Evolutionary conservation across 2,888 invertebrate species (phyloP), one percentile per base, ranked within the genome.

Genomic region (Hermaeophaga mercurialis): DNA sequence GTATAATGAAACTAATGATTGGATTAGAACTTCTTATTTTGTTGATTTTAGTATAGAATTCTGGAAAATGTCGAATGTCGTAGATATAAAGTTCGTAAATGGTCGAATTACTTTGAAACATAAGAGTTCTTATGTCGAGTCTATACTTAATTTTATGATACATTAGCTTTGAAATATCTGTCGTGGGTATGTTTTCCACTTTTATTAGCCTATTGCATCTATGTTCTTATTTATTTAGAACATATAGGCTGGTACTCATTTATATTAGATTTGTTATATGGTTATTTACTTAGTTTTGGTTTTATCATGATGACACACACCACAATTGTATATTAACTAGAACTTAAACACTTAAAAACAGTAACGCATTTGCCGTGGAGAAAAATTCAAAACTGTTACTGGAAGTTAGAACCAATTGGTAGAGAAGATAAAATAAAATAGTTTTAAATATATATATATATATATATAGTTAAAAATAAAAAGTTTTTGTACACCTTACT

Each of bases 221-320:
- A 99, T 77, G 97, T 98, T 0, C 79, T 99, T 36, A 79, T 97
- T 54, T 99, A 99, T 78, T 85, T 91, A 65, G 98, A 99, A 76
- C 98, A 99, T 79, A 96, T 93, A 76, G 96, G 99, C 66, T 99
- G 98, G 98, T 99, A 99, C 77, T 98, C 97, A 8, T 99, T 95
- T 82, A 85, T 96, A 28, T 84, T 99, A 22, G 91, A 90, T 74
- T 93, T 99, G 91, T 84, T 98, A 59, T 99, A 99, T 79, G 98
- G 99, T 49, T 99, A 96, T 79, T 82, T 99, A 55, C 82, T 99
- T 56, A 99, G 97, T 1, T 99, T 99, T 77, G 96, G 99, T 59
- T 99, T 99, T 77, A 99, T 99, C 55, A 96, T 98, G 94, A 99
- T 99, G 98, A 99, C 98, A n/a, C n/a, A n/a, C n/a, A n/a, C 99